Evolutionary conservation across 1,140 invertebrate species (phyloP).

Genomic region (Mesaphorura yosii): DNA sequence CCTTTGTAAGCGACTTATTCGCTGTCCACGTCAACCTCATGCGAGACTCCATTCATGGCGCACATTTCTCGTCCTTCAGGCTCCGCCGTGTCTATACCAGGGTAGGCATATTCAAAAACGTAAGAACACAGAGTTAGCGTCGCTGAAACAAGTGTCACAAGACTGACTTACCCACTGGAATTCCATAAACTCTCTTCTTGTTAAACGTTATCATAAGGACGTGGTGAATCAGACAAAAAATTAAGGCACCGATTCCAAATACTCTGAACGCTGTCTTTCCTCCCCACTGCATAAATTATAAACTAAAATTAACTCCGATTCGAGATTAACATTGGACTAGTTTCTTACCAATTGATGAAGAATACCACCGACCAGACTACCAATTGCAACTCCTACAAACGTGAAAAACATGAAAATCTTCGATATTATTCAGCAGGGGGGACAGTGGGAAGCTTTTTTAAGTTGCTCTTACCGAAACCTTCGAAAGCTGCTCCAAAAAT

Average conservation of each 20-base stretch:
- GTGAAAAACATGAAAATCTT: conserved; percentile 1
- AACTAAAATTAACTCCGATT: too few relatives aligned
- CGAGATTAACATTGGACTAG: too few relatives aligned
- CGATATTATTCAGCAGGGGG: background rate
- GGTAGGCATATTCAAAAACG: background rate
- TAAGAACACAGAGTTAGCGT: background rate
- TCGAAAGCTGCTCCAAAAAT: conserved; percentile 74
- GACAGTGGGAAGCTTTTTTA: conserved; percentile 9
- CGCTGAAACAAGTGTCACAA: too few relatives aligned
- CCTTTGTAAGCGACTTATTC: conserved; percentile 12
- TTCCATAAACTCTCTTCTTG: conserved; percentile 36
- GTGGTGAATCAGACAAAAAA: conserved; percentile 50
- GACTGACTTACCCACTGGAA: conserved; percentile 31
- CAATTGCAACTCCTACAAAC: conserved; percentile 52
- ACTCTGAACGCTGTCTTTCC: conserved; percentile 54
- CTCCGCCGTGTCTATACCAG: background rate
- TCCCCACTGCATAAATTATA: too few relatives aligned
- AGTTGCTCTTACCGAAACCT: conserved; percentile 51
- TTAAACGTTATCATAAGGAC: conserved; percentile 43
- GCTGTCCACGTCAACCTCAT: conserved; percentile 18
- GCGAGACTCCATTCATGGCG: conserved; percentile 18
- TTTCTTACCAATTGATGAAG: conserved; percentile 44
- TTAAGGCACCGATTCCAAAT: conserved; percentile 54
- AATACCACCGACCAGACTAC: conserved; percentile 59
- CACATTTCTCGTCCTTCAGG: conserved; percentile 30